Percentiles rank a stretch among this genome's conserved stretches.
phyloP scores from a whole-genome alignment of 30 jellyfish, hydroid and myxozoan species.

The Aurelia aurita region DNA sequence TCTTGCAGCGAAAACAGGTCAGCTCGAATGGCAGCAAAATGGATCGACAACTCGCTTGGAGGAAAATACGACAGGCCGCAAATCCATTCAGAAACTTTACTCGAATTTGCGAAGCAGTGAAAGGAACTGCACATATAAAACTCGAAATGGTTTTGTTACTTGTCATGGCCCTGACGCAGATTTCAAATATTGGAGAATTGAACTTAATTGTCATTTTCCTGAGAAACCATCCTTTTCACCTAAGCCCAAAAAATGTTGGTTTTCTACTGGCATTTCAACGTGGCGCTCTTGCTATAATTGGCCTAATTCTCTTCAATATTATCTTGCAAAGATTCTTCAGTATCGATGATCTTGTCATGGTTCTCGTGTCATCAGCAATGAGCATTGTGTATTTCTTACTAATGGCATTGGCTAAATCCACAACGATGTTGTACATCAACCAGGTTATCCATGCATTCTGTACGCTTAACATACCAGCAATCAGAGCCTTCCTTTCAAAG shows the following conservation, averaged over 20 bases:
- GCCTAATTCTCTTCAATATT: slow-evolving; percentile 22
- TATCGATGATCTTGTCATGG: slow-evolving; percentile 21
- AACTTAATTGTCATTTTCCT: slow-evolving; percentile 26
- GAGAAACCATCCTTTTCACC: slow-evolving; percentile 16
- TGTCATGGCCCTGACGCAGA: slow-evolving; percentile 13
- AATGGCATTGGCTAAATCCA: slow-evolving; percentile 36
- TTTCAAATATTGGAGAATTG: slow-evolving; percentile 22
- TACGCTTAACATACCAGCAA: slow-evolving; percentile 20
- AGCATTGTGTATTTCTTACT: slow-evolving; percentile 15
- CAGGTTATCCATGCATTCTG: slow-evolving; percentile 32
- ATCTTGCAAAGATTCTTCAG: slow-evolving; percentile 25
- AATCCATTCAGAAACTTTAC: slow-evolving; percentile 29
- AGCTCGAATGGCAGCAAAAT: neutral
- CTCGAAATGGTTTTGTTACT: slow-evolving; percentile 7
- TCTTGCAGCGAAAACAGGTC: neutral
- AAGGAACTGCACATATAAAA: neutral
- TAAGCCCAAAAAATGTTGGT: slow-evolving; percentile 14
- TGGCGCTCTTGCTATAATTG: slow-evolving; percentile 20
- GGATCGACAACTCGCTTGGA: neutral
- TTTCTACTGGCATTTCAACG: slow-evolving; percentile 34
- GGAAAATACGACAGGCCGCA: slow-evolving; percentile 12
- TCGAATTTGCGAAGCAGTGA: slow-evolving; percentile 22
- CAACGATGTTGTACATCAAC: slow-evolving; percentile 19
- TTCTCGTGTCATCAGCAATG: slow-evolving; percentile 6
- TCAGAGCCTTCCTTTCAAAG: slow-evolving; percentile 41